Evolutionary conservation across 1,140 invertebrate genomes (phyloP), one percentile per base, ranked within the genome.

Genomic region (Druon quercuslanigerum): DNA sequence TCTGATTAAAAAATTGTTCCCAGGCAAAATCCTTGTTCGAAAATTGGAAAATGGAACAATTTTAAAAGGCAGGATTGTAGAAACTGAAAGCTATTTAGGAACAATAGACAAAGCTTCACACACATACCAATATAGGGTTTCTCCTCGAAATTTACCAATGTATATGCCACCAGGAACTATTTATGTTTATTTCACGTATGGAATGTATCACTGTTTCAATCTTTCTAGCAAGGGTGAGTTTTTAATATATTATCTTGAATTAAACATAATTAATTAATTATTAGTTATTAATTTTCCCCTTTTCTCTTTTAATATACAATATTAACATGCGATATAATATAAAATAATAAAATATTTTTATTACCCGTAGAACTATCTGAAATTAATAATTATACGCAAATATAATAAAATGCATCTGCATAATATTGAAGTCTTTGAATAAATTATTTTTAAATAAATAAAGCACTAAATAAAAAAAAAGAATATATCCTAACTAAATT

Each of bases 181-280:
- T 51, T 97, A 95, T 90, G 95, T 97, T 6, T 97, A 96, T 83
- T 91, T 94, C 73, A 96, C 95, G 14, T 97, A 97, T 90, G 96
- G 96, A 82, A 96, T 96, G 94, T 96, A 97, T 85, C 92, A 94
- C 85, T 96, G 96, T 84, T 94, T 97, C 82, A 97, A 97, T 88
- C 95, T 97, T 75, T 96, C 96, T n/a, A 94, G 95, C 85, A 82
- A 92, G 92, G 95, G 94, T 94, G 88, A 56, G 60, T 66, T 66
- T 66, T 66, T 46, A 5, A 2, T 46, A 14, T 40, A 74, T 16
- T 13, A 54, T 17, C n/a, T 54, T 52, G 72, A 20, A 54, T 16
- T n/a, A 40, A 66, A 13, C 14, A 1, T 2, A 33, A 16, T 40
- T 66, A 7, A 12, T 66, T 66, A 2, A 25, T 25, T 25, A 25